Conservation (phyloP, 2,888 invertebrate species). For the Entomobrya multifasciata region DNA sequence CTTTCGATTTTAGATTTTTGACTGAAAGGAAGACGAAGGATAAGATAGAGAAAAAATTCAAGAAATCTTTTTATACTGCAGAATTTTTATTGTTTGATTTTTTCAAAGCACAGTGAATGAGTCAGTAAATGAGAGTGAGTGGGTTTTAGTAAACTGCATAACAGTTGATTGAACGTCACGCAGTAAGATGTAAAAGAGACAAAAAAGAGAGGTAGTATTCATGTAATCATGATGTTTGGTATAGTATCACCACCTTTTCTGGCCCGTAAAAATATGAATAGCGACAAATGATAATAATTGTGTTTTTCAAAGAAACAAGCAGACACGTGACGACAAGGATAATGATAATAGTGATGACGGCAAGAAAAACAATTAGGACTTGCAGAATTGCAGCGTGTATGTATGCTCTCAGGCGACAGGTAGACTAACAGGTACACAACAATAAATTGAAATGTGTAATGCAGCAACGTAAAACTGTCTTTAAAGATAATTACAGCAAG, state of each 20-base stretch:
- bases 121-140: too few relatives aligned
- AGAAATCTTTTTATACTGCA: background rate
- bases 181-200: background rate
- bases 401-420: too few relatives aligned
- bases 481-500: too few relatives aligned
- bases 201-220: slow-evolving; percentile 17
- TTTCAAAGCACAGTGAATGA: too few relatives aligned
- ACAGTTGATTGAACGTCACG: slow-evolving; percentile 58
- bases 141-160: background rate
- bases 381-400: background rate
- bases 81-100: background rate
- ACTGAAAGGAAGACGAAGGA: background rate
- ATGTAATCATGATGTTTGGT: background rate
- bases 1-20: slow-evolving; percentile 30
- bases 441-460: too few relatives aligned
- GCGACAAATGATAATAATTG: background rate
- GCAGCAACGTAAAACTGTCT: too few relatives aligned
- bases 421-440: too few relatives aligned
- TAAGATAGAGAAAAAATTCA: background rate
- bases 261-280: background rate
- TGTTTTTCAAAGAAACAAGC: background rate
- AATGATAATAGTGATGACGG: background rate
- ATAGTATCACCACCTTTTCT: background rate
- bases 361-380: slow-evolving; percentile 9
- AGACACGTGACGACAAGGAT: slow-evolving; percentile 5